Base-by-base conservation (phyloP, 2,888 invertebrate genomes). In the Chloromyia formosa region DNA sequence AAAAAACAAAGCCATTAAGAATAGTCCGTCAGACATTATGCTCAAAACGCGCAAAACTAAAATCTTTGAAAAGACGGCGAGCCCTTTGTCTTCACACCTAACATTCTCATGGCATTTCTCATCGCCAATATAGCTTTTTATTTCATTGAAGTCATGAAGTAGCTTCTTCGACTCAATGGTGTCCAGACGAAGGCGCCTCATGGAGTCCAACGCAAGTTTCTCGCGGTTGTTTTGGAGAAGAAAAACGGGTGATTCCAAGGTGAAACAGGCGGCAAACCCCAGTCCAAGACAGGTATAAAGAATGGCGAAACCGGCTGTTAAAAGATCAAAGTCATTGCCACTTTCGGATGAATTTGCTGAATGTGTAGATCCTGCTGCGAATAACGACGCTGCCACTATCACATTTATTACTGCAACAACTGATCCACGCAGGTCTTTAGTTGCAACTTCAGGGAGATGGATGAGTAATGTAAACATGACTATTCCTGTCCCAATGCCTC, bases 401-500 rank as follows among this genome's bases (percentile, higher is more conserved):
- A 40, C 18, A 20, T 16, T 64, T 42, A 64, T 40, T 9, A n/a
- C n/a, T 3, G 40, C 42, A 5, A 64, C 40, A 18, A 64, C 35
- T n/a, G 40, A 5, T 64, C 62, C 62, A 40, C 62, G 62, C 5
- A 64, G 12, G n/a, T 23, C 18, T 16, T 64, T 64, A 3, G 18
- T 16, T 16, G 40, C 35, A 16, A 64, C 62, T 42, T 64, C 62
- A 3, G 62, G 62, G 5, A 40, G 40, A 64, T 64, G 62, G 14
- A 64, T 12, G 3, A 64, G 42, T 42, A 35, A 7, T 18, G 62
- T 64, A 1, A 64, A 16, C 10, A 42, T 12, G 14, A 40, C 62
- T 5, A 64, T 40, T 40, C 62, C 62, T 10, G 14, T 35, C 0
- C 40, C 62, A 42, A 40, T 64, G 9, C 62, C 62, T 9, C 42